These are phyloP conservation scores for Diabrotica virgifera DNA, from an alignment of 1,140 invertebrate species.

Conservation along the genomic window DNA sequence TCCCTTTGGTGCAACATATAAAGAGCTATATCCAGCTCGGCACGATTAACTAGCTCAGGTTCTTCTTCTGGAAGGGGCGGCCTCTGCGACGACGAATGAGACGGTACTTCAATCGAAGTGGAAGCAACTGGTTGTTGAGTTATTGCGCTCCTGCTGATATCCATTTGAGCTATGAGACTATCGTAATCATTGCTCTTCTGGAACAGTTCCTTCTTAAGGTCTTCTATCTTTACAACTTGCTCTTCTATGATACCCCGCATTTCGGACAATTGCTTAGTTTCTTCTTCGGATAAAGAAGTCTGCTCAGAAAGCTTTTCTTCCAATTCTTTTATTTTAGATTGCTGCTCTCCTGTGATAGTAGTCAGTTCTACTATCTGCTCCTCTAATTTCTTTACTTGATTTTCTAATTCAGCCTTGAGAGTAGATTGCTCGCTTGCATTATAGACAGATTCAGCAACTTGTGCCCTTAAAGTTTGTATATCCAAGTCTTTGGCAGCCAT, in stretches of 20 bases:
- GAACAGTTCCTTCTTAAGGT: conserved; percentile 62
- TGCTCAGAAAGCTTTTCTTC: conserved; percentile 53
- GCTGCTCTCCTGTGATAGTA: conserved; percentile 13
- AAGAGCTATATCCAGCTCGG: conserved; percentile 76
- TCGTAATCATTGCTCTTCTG: conserved; percentile 59
- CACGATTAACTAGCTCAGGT: conserved; percentile 42
- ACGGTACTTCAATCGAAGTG: background rate
- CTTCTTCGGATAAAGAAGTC: conserved; percentile 53
- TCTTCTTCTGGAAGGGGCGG: conserved; percentile 24
- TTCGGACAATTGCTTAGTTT: conserved; percentile 52
- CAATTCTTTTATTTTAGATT: conserved; percentile 22
- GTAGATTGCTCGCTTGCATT: conserved; percentile 19
- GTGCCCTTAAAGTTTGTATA: conserved; percentile 22
- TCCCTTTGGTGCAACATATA: conserved; percentile 86
- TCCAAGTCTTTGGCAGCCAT: conserved; percentile 32
- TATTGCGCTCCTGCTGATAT: conserved; percentile 33
- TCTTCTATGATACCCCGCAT: conserved; percentile 58
- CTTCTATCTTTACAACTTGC: conserved; percentile 66
- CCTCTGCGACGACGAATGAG: background rate
- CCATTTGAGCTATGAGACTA: conserved; percentile 45
- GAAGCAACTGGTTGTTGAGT: conserved; percentile 24
- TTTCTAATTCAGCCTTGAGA: background rate
- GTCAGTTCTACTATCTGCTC: conserved; percentile 22
- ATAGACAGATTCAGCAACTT: conserved; percentile 24
- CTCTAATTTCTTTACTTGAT: conserved; percentile 8